These are phyloP conservation scores for Chaitophorus viminalis DNA, from an alignment of 2,888 invertebrate genomes.

Conservation along the genomic window DNA sequence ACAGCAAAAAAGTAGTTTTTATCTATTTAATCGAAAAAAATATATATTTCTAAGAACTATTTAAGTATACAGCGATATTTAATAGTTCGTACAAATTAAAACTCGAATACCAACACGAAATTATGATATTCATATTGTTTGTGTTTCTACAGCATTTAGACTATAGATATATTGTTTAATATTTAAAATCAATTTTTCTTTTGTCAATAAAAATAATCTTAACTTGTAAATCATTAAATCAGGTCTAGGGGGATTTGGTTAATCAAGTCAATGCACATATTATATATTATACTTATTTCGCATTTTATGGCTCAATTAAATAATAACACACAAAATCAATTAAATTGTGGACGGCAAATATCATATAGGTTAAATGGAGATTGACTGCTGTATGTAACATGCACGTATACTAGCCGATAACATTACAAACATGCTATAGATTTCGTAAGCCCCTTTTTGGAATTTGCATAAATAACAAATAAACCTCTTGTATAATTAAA, in stretches of 20 bases:
- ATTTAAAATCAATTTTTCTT: background rate
- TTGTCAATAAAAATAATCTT: background rate
- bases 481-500: slow-evolving; percentile 46
- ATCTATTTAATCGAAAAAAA: no score
- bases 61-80: no score
- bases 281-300: background rate
- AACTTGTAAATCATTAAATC: background rate
- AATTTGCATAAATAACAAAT: slow-evolving; percentile 42
- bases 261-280: background rate
- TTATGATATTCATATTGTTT: background rate
- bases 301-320: background rate
- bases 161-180: background rate
- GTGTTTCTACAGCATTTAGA: background rate
- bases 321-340: background rate
- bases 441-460: slow-evolving; percentile 19
- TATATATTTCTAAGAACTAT: no score
- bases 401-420: background rate
- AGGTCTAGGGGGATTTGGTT: background rate
- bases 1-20: no score
- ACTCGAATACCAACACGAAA: no score
- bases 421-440: background rate
- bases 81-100: no score
- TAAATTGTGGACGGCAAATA: background rate
- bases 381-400: background rate
- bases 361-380: background rate